Conservation (phyloP, 1,140 invertebrate species). For the Tetraneura akinire region DNA sequence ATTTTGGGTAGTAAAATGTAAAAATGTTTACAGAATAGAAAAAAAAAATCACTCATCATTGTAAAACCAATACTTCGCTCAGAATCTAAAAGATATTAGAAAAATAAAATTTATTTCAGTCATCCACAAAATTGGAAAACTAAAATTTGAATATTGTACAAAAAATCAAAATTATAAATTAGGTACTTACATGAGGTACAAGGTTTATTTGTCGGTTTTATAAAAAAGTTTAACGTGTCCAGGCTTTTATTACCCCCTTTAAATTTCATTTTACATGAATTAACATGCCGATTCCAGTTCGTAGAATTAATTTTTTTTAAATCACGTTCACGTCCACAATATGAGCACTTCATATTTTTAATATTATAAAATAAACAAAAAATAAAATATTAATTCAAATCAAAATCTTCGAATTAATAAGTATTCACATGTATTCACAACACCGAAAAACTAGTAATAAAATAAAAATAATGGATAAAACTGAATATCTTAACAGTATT, state of each 20-base stretch:
- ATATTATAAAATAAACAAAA: neutral
- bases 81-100: neutral
- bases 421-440: too few relatives aligned
- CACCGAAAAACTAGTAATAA: too few relatives aligned
- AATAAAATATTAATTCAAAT: too few relatives aligned
- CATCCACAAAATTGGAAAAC: neutral
- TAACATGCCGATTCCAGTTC: conserved; percentile 15
- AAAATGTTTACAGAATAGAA: too few relatives aligned
- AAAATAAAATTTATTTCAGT: conserved; percentile 11
- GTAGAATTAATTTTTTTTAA: neutral
- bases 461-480: too few relatives aligned
- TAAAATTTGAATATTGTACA: neutral
- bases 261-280: conserved; percentile 19
- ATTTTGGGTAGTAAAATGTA: too few relatives aligned
- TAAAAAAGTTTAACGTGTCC: conserved; percentile 3
- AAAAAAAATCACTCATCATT: too few relatives aligned
- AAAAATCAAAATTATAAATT: conserved; percentile 7
- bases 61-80: too few relatives aligned
- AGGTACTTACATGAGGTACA: neutral
- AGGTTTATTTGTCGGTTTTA: neutral
- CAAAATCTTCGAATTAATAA: too few relatives aligned
- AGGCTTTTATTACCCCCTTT: neutral
- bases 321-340: neutral
- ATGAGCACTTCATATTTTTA: neutral
- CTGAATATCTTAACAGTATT: neutral